Evolutionary conservation across 2,888 invertebrate genomes (phyloP), one percentile per base, ranked within the genome.

Genomic region (Lacanobia oleracea): DNA sequence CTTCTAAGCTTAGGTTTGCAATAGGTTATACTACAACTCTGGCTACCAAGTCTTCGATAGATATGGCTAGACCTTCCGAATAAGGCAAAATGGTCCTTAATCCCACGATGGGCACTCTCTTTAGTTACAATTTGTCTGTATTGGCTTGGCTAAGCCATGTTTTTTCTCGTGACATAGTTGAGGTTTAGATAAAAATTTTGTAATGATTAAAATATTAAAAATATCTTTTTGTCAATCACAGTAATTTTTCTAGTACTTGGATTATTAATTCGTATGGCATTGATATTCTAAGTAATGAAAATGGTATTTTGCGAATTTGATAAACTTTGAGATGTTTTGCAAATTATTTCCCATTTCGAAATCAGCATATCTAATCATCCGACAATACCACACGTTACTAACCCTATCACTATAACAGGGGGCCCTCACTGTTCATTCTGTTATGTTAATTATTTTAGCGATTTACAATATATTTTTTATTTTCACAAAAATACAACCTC

Each of bases 401-500:
- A 37, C 57, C 27, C 14, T 45, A 23, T 10, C 14, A 27, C 18
- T 14, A 6, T 53, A 37, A 12, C 33, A n/a, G 33, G 33, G 33
- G 37, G 8, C 57, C 0, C 23, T 14, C 53, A 53, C 8, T 4
- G 18, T 33, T 48, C 0, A 48, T 14, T 40, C 12, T 10, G 2
- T 23, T 50, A 16, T 18, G 8, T 45, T 61, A 16, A 70, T 75
- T 45, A 57, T n/a, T 61, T 71, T 5, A 27, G n/a, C 8, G 3
- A 68, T 53, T 18, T 56, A 27, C 54, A 60, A n/a, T 77, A n/a
- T n/a, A n/a, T n/a, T n/a, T n/a, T n/a, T n/a, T n/a, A n/a, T n/a
- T n/a, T n/a, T n/a, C n/a, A n/a, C n/a, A n/a, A n/a, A n/a, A n/a
- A n/a, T n/a, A n/a, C n/a, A n/a, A n/a, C n/a, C n/a, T n/a, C n/a